Evolutionary conservation across 2,888 invertebrate species (phyloP).

Genomic region (Metopia argyrocephala): DNA sequence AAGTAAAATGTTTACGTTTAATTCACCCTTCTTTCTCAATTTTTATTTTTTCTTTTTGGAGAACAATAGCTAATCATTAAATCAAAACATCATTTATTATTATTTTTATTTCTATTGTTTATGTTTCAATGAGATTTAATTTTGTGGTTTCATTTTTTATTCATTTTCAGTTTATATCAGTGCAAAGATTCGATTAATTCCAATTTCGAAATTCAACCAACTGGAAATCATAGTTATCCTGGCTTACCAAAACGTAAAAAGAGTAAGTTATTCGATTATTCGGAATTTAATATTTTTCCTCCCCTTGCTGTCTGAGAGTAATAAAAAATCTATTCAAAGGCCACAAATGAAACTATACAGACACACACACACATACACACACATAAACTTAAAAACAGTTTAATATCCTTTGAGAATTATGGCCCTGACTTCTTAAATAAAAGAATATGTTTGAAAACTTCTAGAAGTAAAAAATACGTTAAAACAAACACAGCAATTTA

Average conservation of each 20-base stretch:
- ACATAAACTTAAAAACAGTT: neutral
- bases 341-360: neutral
- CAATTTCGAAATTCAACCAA: slow-evolving; percentile 81
- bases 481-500: too few relatives aligned
- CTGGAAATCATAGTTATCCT: slow-evolving; percentile 82
- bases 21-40: too few relatives aligned
- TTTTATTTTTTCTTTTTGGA: too few relatives aligned
- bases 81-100: neutral
- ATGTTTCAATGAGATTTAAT: neutral
- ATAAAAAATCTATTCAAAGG: neutral
- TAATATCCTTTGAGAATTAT: neutral
- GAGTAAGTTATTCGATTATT: slow-evolving; percentile 69
- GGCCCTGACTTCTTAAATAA: neutral
- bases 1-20: too few relatives aligned
- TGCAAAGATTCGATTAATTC: slow-evolving; percentile 82
- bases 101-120: neutral
- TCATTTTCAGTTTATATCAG: slow-evolving; percentile 78
- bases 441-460: neutral
- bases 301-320: slow-evolving; percentile 2
- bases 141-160: neutral
- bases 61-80: too few relatives aligned
- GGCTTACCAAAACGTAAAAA: slow-evolving; percentile 79
- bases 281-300: neutral
- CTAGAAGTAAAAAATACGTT: neutral
- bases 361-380: neutral